Percentiles rank a stretch among this genome's conserved stretches.
Evolutionary conservation across 2,888 invertebrate genomes (phyloP).

Genomic region (Agonopterix subpropinquella): DNA sequence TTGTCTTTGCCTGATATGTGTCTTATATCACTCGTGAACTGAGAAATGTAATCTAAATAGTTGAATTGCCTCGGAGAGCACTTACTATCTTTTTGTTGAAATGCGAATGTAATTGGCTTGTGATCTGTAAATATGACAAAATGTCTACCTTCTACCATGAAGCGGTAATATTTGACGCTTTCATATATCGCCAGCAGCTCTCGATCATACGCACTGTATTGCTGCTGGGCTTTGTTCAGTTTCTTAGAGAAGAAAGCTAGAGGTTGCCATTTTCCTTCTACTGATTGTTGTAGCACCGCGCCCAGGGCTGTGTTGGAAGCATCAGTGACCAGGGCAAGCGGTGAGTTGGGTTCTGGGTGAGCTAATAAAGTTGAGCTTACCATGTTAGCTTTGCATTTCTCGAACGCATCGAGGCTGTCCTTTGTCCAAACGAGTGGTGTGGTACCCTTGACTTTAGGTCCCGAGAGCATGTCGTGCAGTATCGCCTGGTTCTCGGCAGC

Average conservation of each 20-base stretch:
- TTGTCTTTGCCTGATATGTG: constrained; percentile 6
- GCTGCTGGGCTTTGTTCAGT: constrained; percentile 2
- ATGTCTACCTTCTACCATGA: constrained; percentile 13
- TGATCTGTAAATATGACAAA: constrained; percentile 3
- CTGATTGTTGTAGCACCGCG: constrained; percentile 11
- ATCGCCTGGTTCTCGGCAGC: no score
- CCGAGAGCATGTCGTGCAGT: no score
- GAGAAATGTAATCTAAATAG: constrained; percentile 12
- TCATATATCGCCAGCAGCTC: constrained; percentile 15
- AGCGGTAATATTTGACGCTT: constrained; percentile 17
- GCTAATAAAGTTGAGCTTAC: neutral
- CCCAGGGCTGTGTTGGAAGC: constrained; percentile 10
- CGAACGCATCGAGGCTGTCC: neutral
- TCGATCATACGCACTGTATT: constrained; percentile 12
- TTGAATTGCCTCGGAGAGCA: constrained; percentile 12
- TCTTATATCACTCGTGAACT: constrained; percentile 16
- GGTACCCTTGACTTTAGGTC: neutral
- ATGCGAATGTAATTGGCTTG: constrained; percentile 11
- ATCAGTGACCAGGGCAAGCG: constrained; percentile 8
- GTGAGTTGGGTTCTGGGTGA: constrained; percentile 1
- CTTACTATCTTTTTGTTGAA: constrained; percentile 11
- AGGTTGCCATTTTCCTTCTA: constrained; percentile 10
- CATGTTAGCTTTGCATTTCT: constrained; percentile 1
- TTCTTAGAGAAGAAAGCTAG: constrained; percentile 17
- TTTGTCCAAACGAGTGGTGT: constrained; percentile 6